Evolutionary conservation across 2,113 vertebrate species (phyloP).

Genomic region (Rostratula benghalensis): DNA sequence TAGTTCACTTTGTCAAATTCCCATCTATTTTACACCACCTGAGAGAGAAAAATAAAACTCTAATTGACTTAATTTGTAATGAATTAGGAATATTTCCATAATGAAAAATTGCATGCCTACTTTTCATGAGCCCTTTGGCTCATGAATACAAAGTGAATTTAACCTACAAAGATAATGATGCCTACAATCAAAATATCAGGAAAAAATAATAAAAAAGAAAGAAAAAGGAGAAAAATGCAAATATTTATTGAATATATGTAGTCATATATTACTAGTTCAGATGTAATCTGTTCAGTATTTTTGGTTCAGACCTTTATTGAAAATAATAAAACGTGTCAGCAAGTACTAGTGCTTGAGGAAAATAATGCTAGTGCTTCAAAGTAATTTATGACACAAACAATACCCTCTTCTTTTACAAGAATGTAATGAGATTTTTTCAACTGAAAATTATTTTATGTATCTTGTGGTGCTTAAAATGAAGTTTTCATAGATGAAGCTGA

Average conservation of each 20-base stretch:
- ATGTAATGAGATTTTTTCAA: background rate
- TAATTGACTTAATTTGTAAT: background rate
- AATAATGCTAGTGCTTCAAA: background rate
- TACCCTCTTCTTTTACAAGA: background rate
- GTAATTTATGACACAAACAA: accelerated
- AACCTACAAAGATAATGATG: background rate
- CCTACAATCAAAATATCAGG: background rate
- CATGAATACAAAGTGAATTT: background rate
- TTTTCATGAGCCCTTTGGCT: background rate
- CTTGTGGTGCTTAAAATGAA: background rate
- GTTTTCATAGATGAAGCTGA: background rate
- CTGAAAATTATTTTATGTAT: background rate
- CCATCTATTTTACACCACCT: background rate
- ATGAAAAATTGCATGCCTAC: background rate
- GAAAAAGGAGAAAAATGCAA: background rate
- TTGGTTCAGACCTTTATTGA: background rate
- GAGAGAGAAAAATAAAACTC: background rate
- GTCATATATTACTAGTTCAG: background rate
- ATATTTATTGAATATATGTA: background rate
- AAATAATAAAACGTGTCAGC: background rate
- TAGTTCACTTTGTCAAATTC: background rate
- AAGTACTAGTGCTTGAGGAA: background rate
- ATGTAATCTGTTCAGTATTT: background rate
- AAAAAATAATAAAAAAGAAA: background rate
- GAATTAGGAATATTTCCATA: background rate